Base-by-base conservation (phyloP, 2,888 invertebrate genomes). In the Papilio gigon region DNA sequence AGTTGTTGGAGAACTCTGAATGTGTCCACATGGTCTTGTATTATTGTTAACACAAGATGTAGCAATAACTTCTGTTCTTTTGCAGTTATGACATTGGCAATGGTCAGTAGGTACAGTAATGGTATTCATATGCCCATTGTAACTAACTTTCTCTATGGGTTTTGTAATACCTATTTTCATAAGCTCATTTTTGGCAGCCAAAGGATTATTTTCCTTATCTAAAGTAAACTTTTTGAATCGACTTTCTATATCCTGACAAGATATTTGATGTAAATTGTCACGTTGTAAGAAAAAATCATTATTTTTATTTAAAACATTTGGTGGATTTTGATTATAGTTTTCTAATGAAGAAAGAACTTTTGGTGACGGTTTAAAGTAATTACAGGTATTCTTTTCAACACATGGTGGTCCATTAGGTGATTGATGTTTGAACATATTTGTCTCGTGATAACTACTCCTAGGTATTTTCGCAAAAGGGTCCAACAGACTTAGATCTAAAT, bases 401-500 rank as follows among this genome's bases (percentile, higher is more conserved):
- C 37, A 20, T 14, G 20, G 12, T 11, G 33, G 47, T 64, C 25
- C 20, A 35, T 22, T 9, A n/a, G 25, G 27, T 6, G 11, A 47
- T 27, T 27, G 20, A 17, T 56, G 25, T 30, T 33, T 64, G 35
- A 37, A 40, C 27, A 25, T 17, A 25, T 37, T 58, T 12, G 56
- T 27, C 20, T 70, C 61, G 27, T 65, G 58, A 66, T 73, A 71
- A 33, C 68, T 65, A 65, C 74, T 78, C 50, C 78, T 75, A 30
- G 82, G 81, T 56, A 80, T 80, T 58, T 79, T 78, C 47, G 72
- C 70, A 9, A 81, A 78, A 53, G 79, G 77, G 75, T 92, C 92
- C 42, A 92, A 81, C 72, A 90, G 78, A 74, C 92, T 92, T 12
- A 92, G 73, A 56, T 92, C 87, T 44, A 92, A 78, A 20, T 92